Evolutionary conservation across 1,140 invertebrate genomes (phyloP), one percentile per base, ranked within the genome.

Genomic region (Amphibalanus amphitrite): DNA sequence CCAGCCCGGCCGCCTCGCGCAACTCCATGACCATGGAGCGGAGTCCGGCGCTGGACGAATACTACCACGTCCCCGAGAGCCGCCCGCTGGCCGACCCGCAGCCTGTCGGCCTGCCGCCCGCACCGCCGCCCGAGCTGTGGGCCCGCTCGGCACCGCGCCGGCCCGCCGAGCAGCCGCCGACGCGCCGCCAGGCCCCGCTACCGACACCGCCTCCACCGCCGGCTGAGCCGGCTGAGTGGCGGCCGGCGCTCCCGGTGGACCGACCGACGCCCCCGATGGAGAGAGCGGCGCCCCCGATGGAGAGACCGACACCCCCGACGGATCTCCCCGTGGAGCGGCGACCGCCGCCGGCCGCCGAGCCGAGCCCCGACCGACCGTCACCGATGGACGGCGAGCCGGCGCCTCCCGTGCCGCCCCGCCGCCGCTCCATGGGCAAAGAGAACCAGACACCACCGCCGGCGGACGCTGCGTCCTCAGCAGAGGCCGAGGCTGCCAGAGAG

Each of bases 331-430:
- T 23, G 17, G 69, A 47, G 25, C 38, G 69, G n/a, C 30, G 17
- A n/a, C 25, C 59, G n/a, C n/a, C n/a, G n/a, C n/a, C n/a, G n/a
- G n/a, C n/a, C n/a, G n/a, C n/a, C n/a, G n/a, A n/a, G n/a, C n/a
- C n/a, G n/a, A n/a, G n/a, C n/a, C n/a, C n/a, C n/a, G n/a, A n/a
- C n/a, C n/a, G n/a, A n/a, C n/a, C n/a, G n/a, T n/a, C n/a, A 15
- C 6, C 38, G 64, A 8, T 10, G 47, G 64, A 3, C 23, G 30
- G 10, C 29, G 71, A 69, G 40, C 29, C 47, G 64, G 20, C 40
- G 26, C 69, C 85, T 3, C 83, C 84, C 17, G 84, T 85, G 6
- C 85, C 85, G 29, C 85, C 85, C 3, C 77, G 85, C 67, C 79
- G 83, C 40, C 82, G 82, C 73, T 83, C 83, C 69, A 72, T 59